Base-by-base conservation (phyloP, 1,140 invertebrate genomes). In the Pogonomyrmex californicus region DNA sequence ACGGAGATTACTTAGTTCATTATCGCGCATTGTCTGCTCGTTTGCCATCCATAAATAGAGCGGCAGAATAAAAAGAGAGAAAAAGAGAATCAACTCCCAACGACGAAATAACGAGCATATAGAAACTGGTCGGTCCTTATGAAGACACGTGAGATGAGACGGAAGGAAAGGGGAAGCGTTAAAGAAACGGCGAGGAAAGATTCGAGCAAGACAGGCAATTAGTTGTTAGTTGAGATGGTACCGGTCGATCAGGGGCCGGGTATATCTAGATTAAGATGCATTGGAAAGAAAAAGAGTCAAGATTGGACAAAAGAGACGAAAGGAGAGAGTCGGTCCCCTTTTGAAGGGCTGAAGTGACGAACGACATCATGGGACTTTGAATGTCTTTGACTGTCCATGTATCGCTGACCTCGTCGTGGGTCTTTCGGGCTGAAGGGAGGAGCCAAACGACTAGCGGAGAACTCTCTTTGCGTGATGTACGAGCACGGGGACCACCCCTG, bases 401-500 rank as follows among this genome's bases (percentile, higher is more conserved):
- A 85, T 85, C 82, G 79, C 33, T 73, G 79, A 83, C 68, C 79
- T 83, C 66, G 49, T 68, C 88, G 77, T 89, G 78, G 77, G 51
- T 90, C 58, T 79, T 54, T 66, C 47, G 36, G 6, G 51, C 9
- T 76, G 33, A 56, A 23, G 66, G 71, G 78, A 91, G 93, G 92
- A 92, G 93, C 87, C 85, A 89, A 82, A 76, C 62, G 91, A 60
- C 65, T 87, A 63, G 87, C 76, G 75, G 88, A 92, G 90, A 90
- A 90, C 90, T 91, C 54, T 87, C 38, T 47, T 65, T 49, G 49
- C 38, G 86, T 95, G 94, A 95, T 88, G 91, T 93, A 95, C 92
- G 94, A 93, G 93, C 91, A 85, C 93, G 91, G 91, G 89, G 94
- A 95, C 94, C 94, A 95, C 94, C 94, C 93, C 89, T 93, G 92